phyloP scores from a whole-genome alignment of 2,113 vertebrate genomes.

The Cynopterus brachyotis region DNA sequence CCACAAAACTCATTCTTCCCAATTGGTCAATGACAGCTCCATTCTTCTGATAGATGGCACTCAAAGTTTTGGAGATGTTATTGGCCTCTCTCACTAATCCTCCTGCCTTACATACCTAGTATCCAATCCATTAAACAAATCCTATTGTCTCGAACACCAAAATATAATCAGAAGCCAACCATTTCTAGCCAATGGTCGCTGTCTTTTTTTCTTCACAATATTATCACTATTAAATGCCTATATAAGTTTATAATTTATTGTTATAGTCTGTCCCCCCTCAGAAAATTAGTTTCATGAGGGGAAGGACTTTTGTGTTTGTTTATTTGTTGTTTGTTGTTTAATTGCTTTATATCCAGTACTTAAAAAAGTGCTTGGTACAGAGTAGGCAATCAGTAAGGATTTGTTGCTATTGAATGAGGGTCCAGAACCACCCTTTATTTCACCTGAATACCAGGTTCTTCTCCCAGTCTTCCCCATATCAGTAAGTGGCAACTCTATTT shows the following conservation, averaged over 20 bases:
- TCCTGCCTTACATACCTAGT: not conserved
- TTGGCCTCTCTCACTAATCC: not conserved
- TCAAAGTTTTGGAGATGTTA: not conserved
- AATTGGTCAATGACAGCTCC: not conserved
- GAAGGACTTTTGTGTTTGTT: not conserved
- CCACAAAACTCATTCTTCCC: not conserved
- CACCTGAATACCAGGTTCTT: not conserved
- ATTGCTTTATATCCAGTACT: not conserved
- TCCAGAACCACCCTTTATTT: not conserved
- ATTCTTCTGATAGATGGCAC: not conserved
- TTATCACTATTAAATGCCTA: not conserved
- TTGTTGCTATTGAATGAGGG: not conserved
- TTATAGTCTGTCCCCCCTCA: not conserved
- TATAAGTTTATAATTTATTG: not conserved
- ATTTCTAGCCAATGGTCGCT: not conserved
- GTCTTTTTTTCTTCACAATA: not conserved
- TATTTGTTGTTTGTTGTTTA: not conserved
- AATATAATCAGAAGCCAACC: not conserved
- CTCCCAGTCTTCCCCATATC: not conserved
- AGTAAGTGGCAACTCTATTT: not conserved
- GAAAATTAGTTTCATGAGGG: slow-evolving; percentile 7
- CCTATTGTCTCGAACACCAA: not conserved
- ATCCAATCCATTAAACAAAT: not conserved
- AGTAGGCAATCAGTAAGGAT: not conserved
- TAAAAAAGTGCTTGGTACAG: not conserved